Base-by-base conservation (phyloP, 2,888 invertebrate genomes). In the Cyrtodaria siliqua region DNA sequence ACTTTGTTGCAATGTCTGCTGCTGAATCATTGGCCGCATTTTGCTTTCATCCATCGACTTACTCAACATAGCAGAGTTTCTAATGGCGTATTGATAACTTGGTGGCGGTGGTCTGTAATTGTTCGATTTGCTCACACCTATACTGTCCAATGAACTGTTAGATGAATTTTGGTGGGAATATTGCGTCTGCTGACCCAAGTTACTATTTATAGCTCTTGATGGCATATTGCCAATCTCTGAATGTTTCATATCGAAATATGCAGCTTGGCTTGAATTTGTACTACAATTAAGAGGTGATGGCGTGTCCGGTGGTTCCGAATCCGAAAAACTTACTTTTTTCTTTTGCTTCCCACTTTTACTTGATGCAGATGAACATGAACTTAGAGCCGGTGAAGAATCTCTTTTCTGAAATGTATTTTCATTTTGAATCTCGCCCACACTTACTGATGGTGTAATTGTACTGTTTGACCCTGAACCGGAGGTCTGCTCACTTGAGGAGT, bases 311-410 rank as follows among this genome's bases (percentile, higher is more conserved):
- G 84, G 83, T 44, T 87, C 88, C 1, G 87, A 88, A 60, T 88
- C 88, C 2, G 87, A 87, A 60, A 86, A 87, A 47, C 87, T 87
- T 8, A 88, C 87, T 79, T 86, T 85, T 68, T 87, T 88, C 62
- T 83, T 79, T 57, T 80, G 80, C 49, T 79, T 80, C 14, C 79
- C 69, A 62, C 80, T 70, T 61, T 70, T 79, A 47, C 75, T 71
- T 8, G 82, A 82, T 2, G 82, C 42, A 26, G 82, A 78, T 20
- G 82, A 82, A 38, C 79, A 69, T 52, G 79, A 71, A n/a, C 82
- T 80, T 9, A 80, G 74, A 24, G 82, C 78, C 4, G 84, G 82
- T 33, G 82, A 80, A 8, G 78, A 63, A 68, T 79, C 76, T 3
- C 78, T 68, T 56, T 64, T 74, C 33, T 60, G 62, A n/a, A 47